Percentiles rank a stretch among this genome's conserved stretches.
Conservation (phyloP, 1,140 invertebrate genomes). For the Lanistes nyassanus region DNA sequence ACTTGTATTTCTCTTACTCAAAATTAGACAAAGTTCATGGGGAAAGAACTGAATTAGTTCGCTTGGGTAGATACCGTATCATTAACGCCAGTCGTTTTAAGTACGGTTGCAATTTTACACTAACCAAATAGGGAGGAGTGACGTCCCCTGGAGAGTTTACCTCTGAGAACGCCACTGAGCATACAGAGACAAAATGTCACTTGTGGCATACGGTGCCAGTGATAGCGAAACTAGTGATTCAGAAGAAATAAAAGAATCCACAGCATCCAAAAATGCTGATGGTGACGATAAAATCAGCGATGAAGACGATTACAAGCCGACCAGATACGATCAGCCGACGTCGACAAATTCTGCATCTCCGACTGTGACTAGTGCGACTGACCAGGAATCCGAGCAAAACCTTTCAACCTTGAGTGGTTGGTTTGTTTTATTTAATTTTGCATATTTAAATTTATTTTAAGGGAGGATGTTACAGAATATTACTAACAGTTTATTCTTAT, state of each 20-base stretch:
- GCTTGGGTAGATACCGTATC: too few species aligned
- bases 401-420: slow-evolving; percentile 5
- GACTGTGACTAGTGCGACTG: slow-evolving; percentile 7
- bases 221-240: slow-evolving; percentile 43
- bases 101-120: too few species aligned
- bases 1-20: too few species aligned
- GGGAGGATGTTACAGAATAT: background rate
- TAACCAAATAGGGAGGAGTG: too few species aligned
- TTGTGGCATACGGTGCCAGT: slow-evolving; percentile 50
- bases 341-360: slow-evolving; percentile 21
- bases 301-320: slow-evolving; percentile 21
- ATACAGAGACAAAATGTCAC: slow-evolving; percentile 33
- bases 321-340: background rate
- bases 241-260: slow-evolving; percentile 12
- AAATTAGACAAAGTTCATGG: too few species aligned
- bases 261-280: background rate
- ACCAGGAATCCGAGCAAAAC: background rate
- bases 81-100: too few species aligned
- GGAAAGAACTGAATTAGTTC: too few species aligned
- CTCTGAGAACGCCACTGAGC: too few species aligned
- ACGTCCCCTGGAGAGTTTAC: too few species aligned
- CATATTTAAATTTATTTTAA: too few species aligned
- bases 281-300: slow-evolving; percentile 23
- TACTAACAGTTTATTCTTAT: background rate
- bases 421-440: background rate